Base-by-base conservation (phyloP, 1,140 invertebrate genomes). In the Habropoda laboriosa region DNA sequence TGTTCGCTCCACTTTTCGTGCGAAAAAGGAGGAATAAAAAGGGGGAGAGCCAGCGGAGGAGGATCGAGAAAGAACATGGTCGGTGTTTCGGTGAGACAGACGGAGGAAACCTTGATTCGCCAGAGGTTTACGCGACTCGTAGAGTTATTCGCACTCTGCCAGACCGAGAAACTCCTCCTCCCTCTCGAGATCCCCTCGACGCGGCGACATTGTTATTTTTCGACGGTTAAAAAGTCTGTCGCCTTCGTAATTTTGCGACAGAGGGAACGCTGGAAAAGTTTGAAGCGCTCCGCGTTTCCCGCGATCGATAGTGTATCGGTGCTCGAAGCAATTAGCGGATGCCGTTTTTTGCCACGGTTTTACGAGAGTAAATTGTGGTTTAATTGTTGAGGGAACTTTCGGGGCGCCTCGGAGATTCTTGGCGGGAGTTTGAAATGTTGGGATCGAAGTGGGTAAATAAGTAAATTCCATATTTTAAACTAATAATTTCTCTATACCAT, bases 1-100 rank as follows among this genome's bases (percentile, higher is more conserved):
- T 86, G 83, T 71, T 87, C 87, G 87, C 79, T 90, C 85, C 86
- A 89, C 81, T 90, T 90, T 90, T 89, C 85, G 77, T 79, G 47
- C 68, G 38, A 81, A 73, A 84, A 73, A 30, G 51, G 83, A 74
- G 81, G 84, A 78, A 35, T 42, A 74, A 49, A 24, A 24, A 73
- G 79, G 27, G 24, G 24, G 6, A 3, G n/a, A 32, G 45, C 13
- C 61, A 21, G 10, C 24, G 51, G 51, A 57, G 7, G 16, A 2
- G 55, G 30, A 58, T 51, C 18, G 71, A 73, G 70, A 57, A 38
- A n/a, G 35, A 51, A 47, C 64, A n/a, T 49, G 63, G 77, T 78
- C 73, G 79, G 12, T 30, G 58, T 51, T 42, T 58, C 45, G 45
- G 40, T 66, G 58, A 76, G 57, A 64, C 35, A 67, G 74, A 61